Percentiles rank a stretch among this genome's conserved stretches.
phyloP scores from a whole-genome alignment of 1,140 invertebrate genomes.

The Aphidius ervi region DNA sequence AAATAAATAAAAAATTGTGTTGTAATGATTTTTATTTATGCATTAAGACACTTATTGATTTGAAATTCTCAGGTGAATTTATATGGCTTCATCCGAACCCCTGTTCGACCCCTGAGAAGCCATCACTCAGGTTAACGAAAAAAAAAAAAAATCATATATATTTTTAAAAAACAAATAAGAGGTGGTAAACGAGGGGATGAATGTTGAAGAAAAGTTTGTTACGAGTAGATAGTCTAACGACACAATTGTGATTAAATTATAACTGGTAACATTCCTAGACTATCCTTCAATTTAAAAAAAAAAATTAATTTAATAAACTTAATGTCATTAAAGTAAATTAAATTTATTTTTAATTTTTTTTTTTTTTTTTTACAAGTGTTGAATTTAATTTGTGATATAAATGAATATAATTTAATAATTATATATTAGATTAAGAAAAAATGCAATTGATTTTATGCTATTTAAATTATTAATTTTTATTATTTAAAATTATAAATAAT shows the following conservation, averaged over 20 bases:
- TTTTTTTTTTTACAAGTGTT: not conserved
- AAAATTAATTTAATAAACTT: too few relatives aligned
- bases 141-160: constrained; percentile 3
- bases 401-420: too few relatives aligned
- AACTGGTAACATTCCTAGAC: constrained; percentile 16
- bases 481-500: not conserved
- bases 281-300: not conserved
- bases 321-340: constrained; percentile 3
- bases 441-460: not conserved
- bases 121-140: not conserved
- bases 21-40: too few relatives aligned
- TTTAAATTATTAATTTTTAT: not conserved
- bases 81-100: constrained; percentile 8
- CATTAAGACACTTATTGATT: too few relatives aligned
- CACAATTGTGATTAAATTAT: constrained; percentile 31
- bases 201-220: constrained; percentile 3
- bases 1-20: too few relatives aligned
- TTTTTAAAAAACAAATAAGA: constrained; percentile 10
- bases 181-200: not conserved
- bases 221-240: constrained; percentile 4
- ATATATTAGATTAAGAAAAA: not conserved
- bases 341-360: not conserved
- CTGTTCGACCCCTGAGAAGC: constrained; percentile 10
- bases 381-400: not conserved
- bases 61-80: constrained; percentile 7